A percentile compares a stretch with the other conserved stretches of the same genome.
phyloP scores from a whole-genome alignment of 2,888 invertebrate species.

The Lomographa bimaculata region DNA sequence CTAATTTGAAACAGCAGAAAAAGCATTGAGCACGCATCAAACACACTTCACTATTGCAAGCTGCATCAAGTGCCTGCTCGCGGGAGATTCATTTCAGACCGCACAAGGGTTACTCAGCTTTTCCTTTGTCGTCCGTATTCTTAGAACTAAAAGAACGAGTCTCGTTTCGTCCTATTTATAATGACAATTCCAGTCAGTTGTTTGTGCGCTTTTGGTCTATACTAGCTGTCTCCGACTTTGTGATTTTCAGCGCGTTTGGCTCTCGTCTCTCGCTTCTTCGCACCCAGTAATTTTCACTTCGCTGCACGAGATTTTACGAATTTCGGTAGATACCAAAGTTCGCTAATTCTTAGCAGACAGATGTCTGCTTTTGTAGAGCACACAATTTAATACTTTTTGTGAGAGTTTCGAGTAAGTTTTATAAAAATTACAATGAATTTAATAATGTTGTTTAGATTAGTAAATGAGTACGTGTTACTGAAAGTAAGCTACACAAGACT shows the following conservation, averaged over 20 bases:
- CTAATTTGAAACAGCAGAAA: too few relatives aligned
- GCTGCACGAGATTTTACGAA: constrained; percentile 3
- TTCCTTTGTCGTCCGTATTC: constrained; percentile 30
- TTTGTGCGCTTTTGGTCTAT: constrained; percentile 6
- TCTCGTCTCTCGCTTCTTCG: constrained; percentile 8
- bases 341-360: too few relatives aligned
- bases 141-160: constrained; percentile 25
- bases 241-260: constrained; percentile 20
- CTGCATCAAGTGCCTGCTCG: constrained; percentile 28
- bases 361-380: constrained; percentile 1
- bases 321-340: too few relatives aligned
- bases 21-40: constrained; percentile 28
- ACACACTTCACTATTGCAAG: constrained; percentile 27
- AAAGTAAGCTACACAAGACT: too few relatives aligned
- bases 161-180: constrained; percentile 17
- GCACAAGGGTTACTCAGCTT: constrained; percentile 31
- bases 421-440: too few relatives aligned
- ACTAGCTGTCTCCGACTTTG: constrained; percentile 10
- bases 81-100: constrained; percentile 25
- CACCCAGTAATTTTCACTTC: constrained; percentile 18
- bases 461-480: too few relatives aligned
- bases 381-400: too few relatives aligned
- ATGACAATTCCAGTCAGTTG: constrained; percentile 21
- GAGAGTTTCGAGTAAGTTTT: too few relatives aligned
- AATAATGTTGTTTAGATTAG: too few relatives aligned